Evolutionary conservation across 2,797 vertebrate species (phyloP).

Genomic region (Zalophus californianus): DNA sequence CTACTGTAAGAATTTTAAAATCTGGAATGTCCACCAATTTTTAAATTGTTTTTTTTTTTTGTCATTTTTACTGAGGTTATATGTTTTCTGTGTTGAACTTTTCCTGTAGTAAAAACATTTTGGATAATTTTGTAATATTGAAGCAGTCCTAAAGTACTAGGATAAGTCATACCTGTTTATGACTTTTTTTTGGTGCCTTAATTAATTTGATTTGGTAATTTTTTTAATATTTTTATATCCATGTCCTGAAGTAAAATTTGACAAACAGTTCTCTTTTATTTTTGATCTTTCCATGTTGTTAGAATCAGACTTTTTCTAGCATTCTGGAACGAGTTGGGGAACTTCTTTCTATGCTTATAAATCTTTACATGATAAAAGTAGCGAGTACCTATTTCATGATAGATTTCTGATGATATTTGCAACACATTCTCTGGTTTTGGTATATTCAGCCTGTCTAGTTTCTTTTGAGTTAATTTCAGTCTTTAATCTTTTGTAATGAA

Average conservation of each 20-base stretch:
- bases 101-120: neutral
- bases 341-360: neutral
- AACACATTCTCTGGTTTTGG: neutral
- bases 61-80: neutral
- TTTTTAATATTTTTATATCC: neutral
- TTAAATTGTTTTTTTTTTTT: neutral
- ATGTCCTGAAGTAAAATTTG: neutral
- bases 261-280: neutral
- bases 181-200: neutral
- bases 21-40: neutral
- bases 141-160: neutral
- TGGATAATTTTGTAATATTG: neutral
- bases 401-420: neutral
- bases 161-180: neutral
- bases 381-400: neutral
- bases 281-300: neutral
- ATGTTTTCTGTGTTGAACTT: neutral
- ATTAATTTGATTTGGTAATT: neutral
- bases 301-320: neutral
- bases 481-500: neutral
- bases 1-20: neutral
- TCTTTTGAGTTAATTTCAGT: neutral
- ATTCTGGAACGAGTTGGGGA: neutral
- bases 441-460: neutral
- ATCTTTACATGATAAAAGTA: neutral